Evolutionary conservation across 2,113 vertebrate species (phyloP).

Genomic region (Hyperoodon ampullatus): DNA sequence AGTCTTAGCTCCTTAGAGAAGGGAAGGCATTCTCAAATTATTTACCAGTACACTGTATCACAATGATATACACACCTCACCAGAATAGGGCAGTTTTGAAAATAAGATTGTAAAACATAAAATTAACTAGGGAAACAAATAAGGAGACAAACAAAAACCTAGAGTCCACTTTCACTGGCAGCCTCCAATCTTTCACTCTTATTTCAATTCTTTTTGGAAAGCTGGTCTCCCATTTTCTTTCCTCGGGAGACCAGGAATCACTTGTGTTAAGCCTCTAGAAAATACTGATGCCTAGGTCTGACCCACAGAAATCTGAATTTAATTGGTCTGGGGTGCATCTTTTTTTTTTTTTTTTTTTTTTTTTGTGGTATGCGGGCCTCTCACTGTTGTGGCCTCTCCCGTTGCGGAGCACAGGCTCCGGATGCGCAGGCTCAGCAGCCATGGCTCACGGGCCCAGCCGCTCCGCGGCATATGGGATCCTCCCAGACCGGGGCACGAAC

Average conservation of each 20-base stretch:
- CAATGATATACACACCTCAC: conserved; percentile 47
- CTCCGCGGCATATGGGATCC: no score
- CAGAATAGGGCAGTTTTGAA: conserved; percentile 61
- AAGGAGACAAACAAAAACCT: conserved; percentile 50
- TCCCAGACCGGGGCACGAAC: no score
- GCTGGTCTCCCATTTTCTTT: not conserved
- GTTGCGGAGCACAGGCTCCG: no score
- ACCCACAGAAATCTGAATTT: conserved; percentile 24
- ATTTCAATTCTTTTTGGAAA: conserved; percentile 40
- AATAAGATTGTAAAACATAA: conserved; percentile 51
- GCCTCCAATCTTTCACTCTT: not conserved
- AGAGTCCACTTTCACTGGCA: not conserved
- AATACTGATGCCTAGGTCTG: not conserved
- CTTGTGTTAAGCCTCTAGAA: not conserved
- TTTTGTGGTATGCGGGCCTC: no score
- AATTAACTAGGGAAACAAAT: conserved; percentile 31
- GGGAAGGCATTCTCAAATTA: conserved; percentile 40
- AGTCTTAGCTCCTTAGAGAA: conserved; percentile 12
- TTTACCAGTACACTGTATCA: conserved; percentile 42
- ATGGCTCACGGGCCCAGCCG: no score
- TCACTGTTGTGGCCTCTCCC: no score
- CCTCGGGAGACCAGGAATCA: conserved; percentile 24
- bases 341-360: no score
- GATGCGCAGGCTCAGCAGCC: no score
- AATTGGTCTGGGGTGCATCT: not conserved